Conservation (phyloP, 2,113 vertebrate species). For the Thomomys bottae region DNA sequence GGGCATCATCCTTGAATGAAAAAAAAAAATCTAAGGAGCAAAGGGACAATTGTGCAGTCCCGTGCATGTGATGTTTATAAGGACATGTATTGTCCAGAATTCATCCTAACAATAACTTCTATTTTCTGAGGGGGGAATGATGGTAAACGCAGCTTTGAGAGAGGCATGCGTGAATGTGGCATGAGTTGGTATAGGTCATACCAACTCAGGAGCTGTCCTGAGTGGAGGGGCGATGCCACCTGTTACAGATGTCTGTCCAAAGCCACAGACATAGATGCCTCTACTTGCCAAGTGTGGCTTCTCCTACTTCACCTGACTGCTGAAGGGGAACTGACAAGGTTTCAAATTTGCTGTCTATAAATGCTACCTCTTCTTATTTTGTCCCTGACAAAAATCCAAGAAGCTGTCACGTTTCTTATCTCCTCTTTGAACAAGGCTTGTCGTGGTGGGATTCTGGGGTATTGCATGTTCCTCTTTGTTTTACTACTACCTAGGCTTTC, state of each 20-base stretch:
- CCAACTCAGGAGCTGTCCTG: background rate
- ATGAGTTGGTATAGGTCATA: background rate
- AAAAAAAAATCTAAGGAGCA: too few species aligned
- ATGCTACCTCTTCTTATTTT: background rate
- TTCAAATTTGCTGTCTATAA: background rate
- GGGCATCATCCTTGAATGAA: too few species aligned
- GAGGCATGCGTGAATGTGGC: background rate
- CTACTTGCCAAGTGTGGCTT: background rate
- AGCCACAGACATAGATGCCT: background rate
- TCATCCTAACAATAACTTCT: background rate
- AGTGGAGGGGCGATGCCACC: background rate
- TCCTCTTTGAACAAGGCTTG: background rate
- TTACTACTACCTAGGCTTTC: background rate
- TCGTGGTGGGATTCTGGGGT: rapidly evolving
- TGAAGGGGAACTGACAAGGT: background rate
- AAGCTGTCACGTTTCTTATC: background rate
- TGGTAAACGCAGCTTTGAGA: background rate
- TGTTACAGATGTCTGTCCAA: background rate
- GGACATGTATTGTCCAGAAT: background rate
- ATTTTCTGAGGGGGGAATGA: background rate
- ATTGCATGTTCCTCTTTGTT: background rate
- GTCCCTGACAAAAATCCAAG: background rate
- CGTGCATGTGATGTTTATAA: background rate
- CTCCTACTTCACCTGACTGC: background rate
- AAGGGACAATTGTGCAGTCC: too few species aligned